Evolutionary conservation across 2,888 invertebrate species (phyloP).

Genomic region (Oasisia sp.): DNA sequence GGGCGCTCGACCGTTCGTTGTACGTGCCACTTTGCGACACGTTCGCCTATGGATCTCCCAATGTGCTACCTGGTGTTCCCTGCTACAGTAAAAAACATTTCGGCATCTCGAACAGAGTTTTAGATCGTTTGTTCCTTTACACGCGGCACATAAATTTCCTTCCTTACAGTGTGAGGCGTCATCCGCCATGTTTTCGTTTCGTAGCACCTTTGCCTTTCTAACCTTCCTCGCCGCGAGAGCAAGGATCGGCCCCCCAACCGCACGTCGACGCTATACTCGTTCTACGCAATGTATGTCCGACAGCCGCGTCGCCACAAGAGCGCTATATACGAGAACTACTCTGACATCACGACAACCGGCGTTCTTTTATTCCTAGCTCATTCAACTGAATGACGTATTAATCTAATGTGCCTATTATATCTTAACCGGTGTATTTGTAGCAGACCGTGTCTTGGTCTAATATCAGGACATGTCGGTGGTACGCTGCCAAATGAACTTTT

Average conservation of each 20-base stretch:
- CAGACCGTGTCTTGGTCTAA: not conserved
- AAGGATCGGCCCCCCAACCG: conserved; percentile 11
- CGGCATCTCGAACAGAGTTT: conserved; percentile 20
- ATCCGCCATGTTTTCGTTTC: conserved; percentile 17
- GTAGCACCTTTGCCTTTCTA: conserved; percentile 17
- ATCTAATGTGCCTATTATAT: not conserved
- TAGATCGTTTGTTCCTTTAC: not conserved
- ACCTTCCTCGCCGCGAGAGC: not conserved
- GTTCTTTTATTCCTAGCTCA: not conserved
- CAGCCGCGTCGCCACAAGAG: not conserved
- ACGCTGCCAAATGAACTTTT: not conserved
- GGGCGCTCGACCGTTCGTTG: not conserved
- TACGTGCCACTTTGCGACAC: conserved; percentile 20
- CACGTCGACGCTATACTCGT: conserved; percentile 4
- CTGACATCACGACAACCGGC: not conserved
- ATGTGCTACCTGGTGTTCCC: conserved; percentile 20
- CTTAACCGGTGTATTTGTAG: not conserved
- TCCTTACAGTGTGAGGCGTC: conserved; percentile 1
- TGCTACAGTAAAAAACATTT: conserved; percentile 19
- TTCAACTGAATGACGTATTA: not conserved
- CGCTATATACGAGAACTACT: not conserved
- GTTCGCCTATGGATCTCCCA: conserved; percentile 3
- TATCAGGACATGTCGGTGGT: not conserved
- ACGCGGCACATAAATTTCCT: conserved; percentile 2
- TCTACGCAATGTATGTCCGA: not conserved